phyloP scores from a whole-genome alignment of 2,888 invertebrate species.

The Ganaspis brasiliensis region DNA sequence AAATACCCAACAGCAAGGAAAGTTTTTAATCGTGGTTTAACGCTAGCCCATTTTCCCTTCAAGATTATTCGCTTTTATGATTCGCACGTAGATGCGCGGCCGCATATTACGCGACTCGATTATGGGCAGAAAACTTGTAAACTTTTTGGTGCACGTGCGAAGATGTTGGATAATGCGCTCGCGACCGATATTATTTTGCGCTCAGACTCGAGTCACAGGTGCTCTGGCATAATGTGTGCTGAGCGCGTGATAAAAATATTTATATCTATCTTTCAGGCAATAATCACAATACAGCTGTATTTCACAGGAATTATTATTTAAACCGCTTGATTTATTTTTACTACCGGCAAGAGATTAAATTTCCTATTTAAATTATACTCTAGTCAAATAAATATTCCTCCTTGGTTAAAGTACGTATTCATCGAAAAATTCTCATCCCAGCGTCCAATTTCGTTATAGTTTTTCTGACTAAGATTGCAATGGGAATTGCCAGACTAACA shows the following conservation, averaged over 20 bases:
- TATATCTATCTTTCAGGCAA: neutral
- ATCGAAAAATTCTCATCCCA: slow-evolving; percentile 13
- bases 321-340: neutral
- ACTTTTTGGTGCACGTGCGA: slow-evolving; percentile 39
- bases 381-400: neutral
- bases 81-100: slow-evolving; percentile 35
- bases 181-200: slow-evolving; percentile 39
- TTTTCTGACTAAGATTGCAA: slow-evolving; percentile 39
- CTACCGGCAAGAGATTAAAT: neutral
- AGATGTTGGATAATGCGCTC: slow-evolving; percentile 28
- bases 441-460: neutral
- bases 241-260: slow-evolving; percentile 32
- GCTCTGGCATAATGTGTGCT: slow-evolving; percentile 3
- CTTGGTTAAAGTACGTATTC: neutral
- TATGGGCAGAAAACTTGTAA: slow-evolving; percentile 42
- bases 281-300: neutral
- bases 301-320: neutral
- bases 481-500: slow-evolving; percentile 44
- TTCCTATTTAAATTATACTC: neutral
- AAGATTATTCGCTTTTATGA: slow-evolving; percentile 41
- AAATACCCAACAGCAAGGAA: slow-evolving; percentile 21
- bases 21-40: slow-evolving; percentile 39
- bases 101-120: slow-evolving; percentile 43
- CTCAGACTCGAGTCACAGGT: slow-evolving; percentile 35
- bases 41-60: slow-evolving; percentile 11